Percentiles rank a stretch among this genome's conserved stretches.
Evolutionary conservation across 1,140 invertebrate species (phyloP).

Genomic region (Contarinia nasturtii): DNA sequence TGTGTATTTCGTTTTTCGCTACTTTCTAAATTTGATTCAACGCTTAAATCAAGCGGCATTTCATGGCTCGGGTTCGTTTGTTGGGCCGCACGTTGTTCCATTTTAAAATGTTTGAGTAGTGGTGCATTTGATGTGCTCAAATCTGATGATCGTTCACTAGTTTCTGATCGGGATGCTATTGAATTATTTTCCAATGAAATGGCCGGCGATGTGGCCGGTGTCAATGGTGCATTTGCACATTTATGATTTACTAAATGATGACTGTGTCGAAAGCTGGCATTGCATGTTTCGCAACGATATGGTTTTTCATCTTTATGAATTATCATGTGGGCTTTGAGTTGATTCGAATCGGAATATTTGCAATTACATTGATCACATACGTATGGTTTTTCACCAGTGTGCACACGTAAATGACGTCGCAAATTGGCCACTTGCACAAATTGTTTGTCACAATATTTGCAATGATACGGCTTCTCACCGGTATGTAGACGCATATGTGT

Average conservation of each 20-base stretch:
- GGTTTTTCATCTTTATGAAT: slow-evolving; percentile 83
- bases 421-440: slow-evolving; percentile 94
- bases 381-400: slow-evolving; percentile 90
- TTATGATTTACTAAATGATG: slow-evolving; percentile 75
- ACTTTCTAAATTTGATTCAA: slow-evolving; percentile 10
- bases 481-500: slow-evolving; percentile 86
- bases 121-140: slow-evolving; percentile 4
- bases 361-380: slow-evolving; percentile 74
- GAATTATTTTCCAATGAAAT: slow-evolving; percentile 15
- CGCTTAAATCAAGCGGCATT: slow-evolving; percentile 14
- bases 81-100: too few species aligned
- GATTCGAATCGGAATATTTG: slow-evolving; percentile 84
- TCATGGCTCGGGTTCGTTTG: too few species aligned
- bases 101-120: not conserved
- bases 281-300: slow-evolving; percentile 58
- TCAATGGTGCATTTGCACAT: slow-evolving; percentile 32
- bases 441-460: slow-evolving; percentile 73
- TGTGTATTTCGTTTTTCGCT: slow-evolving; percentile 18
- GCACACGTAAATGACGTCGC: slow-evolving; percentile 77
- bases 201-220: slow-evolving; percentile 13
- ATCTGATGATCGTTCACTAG: slow-evolving; percentile 20
- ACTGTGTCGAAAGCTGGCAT: slow-evolving; percentile 54
- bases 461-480: slow-evolving; percentile 83
- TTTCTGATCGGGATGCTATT: slow-evolving; percentile 14
- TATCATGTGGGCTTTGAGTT: slow-evolving; percentile 75